Base-by-base conservation (phyloP, 2,113 vertebrate genomes). In the Clarias macrocephalus region DNA sequence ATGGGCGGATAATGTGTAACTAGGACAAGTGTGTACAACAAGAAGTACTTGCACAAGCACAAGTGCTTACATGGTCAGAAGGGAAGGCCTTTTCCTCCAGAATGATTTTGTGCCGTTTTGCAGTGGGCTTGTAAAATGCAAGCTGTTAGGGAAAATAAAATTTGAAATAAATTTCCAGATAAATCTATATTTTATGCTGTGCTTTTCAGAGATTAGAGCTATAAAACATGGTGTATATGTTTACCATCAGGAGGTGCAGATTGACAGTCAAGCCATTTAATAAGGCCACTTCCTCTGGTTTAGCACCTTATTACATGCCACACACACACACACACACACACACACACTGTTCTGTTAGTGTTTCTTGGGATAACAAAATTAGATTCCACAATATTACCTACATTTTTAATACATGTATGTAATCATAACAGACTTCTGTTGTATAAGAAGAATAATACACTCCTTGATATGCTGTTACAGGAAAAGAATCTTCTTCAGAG, bases 181-280 rank as follows among this genome's bases (percentile, higher is more conserved):
- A 5, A 33, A 37, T 48, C 2, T 33, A 37, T 18, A 10, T 19
- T 65, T 52, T 10, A 48, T 72, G 16, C 1, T 23, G 19, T 54
- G 62, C 37, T 52, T 25, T 66, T 65, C 0, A 76, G 7, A 52
- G 5, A 54, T 60, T 33, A 83, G 30, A 76, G 30, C 16, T 82
- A 18, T 6, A 42, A 7, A 48, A 48, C 48, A 48, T 70, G 0
- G 12, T 60, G 5, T 23, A 52, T 42, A 30, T 80, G 57, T 80
- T 92, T 94, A 99, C 98, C 97, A 99, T 88, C 16, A 94, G 92
- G 70, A 99, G 97, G 92, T 99, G 98, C 86, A 99, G 93, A 93
- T 99, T 99, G 62, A 99, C 96, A 1, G 96, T 99, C 90, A 99
- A 92, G 10, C 95, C 97, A 5, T 99, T 99, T 97, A 99, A 98